These are phyloP conservation scores for Sinocyclocheilus grahami DNA, from an alignment of 2,113 vertebrate genomes.

Conservation along the genomic window DNA sequence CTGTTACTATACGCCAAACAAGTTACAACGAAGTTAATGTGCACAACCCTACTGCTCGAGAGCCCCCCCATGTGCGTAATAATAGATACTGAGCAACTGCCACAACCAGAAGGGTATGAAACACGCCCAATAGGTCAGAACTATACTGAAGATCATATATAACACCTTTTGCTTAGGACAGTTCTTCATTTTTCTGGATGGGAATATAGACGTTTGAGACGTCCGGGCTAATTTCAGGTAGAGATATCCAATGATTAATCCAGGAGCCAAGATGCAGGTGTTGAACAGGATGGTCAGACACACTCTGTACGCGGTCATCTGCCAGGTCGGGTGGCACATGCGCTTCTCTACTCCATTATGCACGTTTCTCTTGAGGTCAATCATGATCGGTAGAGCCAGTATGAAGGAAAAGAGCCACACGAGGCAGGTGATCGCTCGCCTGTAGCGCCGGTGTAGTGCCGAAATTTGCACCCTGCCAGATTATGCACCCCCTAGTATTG, in stretches of 20 bases:
- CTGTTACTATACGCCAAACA: constrained; percentile 67
- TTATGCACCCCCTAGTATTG: no score
- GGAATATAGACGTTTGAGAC: constrained; percentile 51
- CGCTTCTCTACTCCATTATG: constrained; percentile 56
- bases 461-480: no score
- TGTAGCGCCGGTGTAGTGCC: constrained; percentile 34
- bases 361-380: constrained; percentile 52
- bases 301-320: constrained; percentile 58
- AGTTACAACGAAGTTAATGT: constrained; percentile 61
- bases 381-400: constrained; percentile 63
- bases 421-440: constrained; percentile 53
- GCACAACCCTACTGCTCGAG: constrained; percentile 55
- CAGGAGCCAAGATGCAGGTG: constrained; percentile 64
- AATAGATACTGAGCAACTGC: constrained; percentile 63
- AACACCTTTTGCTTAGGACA: constrained; percentile 62
- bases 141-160: constrained; percentile 64
- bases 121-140: constrained; percentile 63
- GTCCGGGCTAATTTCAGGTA: constrained; percentile 60
- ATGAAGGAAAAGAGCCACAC: constrained; percentile 62
- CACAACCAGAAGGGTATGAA: constrained; percentile 66
- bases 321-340: constrained; percentile 66
- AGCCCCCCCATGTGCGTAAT: constrained; percentile 44
- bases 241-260: constrained; percentile 61
- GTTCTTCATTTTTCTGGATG: constrained; percentile 44
- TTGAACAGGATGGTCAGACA: constrained; percentile 65